Conservation (phyloP, 1,140 invertebrate species). For the Lordiphosa stackelbergi region DNA sequence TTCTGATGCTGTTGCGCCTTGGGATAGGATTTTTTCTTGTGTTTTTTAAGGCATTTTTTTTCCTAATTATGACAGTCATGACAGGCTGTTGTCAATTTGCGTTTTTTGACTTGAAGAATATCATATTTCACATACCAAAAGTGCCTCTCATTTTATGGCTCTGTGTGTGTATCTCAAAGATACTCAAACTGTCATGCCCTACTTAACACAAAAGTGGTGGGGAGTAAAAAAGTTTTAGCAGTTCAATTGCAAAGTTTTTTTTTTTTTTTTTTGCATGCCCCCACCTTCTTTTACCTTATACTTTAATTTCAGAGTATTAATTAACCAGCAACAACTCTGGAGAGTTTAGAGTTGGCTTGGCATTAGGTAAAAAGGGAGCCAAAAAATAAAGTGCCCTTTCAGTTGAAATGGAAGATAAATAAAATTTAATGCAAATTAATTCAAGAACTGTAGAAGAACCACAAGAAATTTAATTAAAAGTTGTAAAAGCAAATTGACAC, state of each 20-base stretch:
- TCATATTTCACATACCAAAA: conserved; percentile 2
- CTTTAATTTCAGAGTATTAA: conserved; percentile 35
- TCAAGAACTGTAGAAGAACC: too few relatives aligned
- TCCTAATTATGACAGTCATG: neutral
- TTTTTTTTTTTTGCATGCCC: neutral
- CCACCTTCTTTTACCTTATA: neutral
- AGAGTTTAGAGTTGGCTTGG: too few relatives aligned
- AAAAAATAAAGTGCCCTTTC: conserved; percentile 28
- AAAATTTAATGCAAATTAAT: too few relatives aligned
- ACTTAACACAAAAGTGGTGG: neutral
- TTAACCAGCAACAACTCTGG: conserved; percentile 23
- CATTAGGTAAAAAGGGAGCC: neutral
- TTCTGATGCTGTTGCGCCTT: conserved; percentile 12
- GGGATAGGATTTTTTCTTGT: conserved; percentile 20
- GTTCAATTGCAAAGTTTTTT: conserved; percentile 42
- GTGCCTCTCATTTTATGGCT: neutral
- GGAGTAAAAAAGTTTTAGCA: conserved; percentile 39
- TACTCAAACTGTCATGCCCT: conserved; percentile 12
- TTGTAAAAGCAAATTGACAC: too few relatives aligned
- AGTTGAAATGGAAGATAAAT: too few relatives aligned
- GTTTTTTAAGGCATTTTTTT: neutral
- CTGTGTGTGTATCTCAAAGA: conserved; percentile 14
- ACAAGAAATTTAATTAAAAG: too few relatives aligned
- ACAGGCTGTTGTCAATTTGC: conserved; percentile 1
- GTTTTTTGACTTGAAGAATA: conserved; percentile 4